Evolutionary conservation across 2,888 invertebrate species (phyloP).

Genomic region (Allygus modestus): DNA sequence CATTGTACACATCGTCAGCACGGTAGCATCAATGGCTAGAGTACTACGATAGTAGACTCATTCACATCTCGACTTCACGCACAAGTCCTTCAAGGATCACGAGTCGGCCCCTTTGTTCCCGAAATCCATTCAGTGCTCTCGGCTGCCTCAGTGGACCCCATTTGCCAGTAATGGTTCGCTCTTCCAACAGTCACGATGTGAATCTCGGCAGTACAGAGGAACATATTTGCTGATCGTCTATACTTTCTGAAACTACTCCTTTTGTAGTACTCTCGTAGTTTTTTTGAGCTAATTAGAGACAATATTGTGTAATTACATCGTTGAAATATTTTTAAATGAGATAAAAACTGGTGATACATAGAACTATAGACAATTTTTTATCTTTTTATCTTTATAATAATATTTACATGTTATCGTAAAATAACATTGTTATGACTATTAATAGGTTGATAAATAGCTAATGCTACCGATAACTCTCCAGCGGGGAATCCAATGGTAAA

Average conservation of each 20-base stretch:
- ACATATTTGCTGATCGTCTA: neutral
- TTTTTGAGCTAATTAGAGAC: too few relatives aligned
- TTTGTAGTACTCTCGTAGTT: too few relatives aligned
- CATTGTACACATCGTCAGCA: slow-evolving; percentile 32
- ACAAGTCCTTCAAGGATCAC: slow-evolving; percentile 29
- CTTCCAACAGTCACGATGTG: neutral
- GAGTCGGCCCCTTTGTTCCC: slow-evolving; percentile 34
- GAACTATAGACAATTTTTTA: too few relatives aligned
- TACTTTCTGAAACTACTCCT: neutral
- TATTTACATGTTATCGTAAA: too few relatives aligned
- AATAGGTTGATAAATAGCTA: too few relatives aligned
- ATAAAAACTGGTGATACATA: too few relatives aligned
- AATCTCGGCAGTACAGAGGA: neutral
- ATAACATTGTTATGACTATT: too few relatives aligned
- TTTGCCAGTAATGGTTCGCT: neutral
- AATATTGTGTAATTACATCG: too few relatives aligned
- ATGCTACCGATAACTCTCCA: too few relatives aligned
- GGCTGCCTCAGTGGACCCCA: neutral
- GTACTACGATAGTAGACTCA: slow-evolving; percentile 21
- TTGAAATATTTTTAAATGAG: too few relatives aligned
- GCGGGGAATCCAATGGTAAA: too few relatives aligned
- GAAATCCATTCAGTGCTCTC: slow-evolving; percentile 1
- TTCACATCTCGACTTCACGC: slow-evolving; percentile 17
- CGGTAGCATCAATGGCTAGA: slow-evolving; percentile 35
- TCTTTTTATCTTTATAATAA: too few relatives aligned